A percentile compares a stretch with the other conserved stretches of the same genome.
Evolutionary conservation across 2,113 vertebrate species (phyloP).

Genomic region (Catharus bicknelli): DNA sequence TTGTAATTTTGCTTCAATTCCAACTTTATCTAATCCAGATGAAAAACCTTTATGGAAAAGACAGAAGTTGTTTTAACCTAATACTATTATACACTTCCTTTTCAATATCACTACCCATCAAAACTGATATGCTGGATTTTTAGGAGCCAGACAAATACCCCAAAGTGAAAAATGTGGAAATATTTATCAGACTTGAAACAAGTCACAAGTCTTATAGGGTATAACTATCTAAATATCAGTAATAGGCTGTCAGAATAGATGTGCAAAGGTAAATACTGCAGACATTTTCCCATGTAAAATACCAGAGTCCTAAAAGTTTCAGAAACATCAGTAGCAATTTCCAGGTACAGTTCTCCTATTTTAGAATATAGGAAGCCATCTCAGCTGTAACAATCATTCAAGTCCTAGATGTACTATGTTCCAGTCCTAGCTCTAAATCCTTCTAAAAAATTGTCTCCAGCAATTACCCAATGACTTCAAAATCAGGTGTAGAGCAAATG

Average conservation of each 20-base stretch:
- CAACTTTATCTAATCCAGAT: conserved; percentile 82
- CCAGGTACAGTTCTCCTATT: background rate
- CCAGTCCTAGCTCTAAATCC: background rate
- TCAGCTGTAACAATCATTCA: background rate
- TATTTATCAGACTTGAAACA: background rate
- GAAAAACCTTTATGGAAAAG: conserved; percentile 82
- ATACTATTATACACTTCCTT: background rate
- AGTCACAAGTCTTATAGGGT: background rate
- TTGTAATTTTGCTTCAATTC: conserved; percentile 95
- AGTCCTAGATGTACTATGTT: background rate
- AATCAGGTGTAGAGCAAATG: background rate
- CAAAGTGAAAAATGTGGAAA: background rate
- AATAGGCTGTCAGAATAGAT: background rate
- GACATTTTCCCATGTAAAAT: background rate
- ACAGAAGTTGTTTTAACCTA: background rate
- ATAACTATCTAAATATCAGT: background rate
- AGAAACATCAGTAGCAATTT: background rate
- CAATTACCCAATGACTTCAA: background rate
- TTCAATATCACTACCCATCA: background rate
- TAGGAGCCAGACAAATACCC: background rate
- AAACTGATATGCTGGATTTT: background rate
- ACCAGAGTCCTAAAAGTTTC: background rate
- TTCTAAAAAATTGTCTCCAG: background rate
- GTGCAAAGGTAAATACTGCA: background rate
- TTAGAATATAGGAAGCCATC: background rate